Base-by-base conservation (phyloP, 1,140 invertebrate species). In the Solenopsis fugax region DNA sequence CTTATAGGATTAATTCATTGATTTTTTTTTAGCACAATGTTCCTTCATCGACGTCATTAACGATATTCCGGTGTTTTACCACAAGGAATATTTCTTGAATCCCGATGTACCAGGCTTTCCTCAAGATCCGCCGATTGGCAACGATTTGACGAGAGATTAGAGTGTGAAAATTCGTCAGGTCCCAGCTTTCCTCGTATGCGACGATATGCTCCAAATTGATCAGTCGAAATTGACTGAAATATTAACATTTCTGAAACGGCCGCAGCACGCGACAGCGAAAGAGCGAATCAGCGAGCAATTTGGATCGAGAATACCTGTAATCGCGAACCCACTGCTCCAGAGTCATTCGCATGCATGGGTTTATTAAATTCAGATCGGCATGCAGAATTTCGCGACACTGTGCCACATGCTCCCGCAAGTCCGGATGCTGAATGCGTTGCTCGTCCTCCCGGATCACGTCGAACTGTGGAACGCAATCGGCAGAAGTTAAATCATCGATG, bases 21-120 rank as follows among this genome's bases (percentile, higher is more conserved):
- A 24, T 76, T 29, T 13, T 16, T 48, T 16, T 34, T 34, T 10
- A 29, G 6, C 12, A 24, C 0, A 34, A 34, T 21, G 6, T 7
- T 41, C 21, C 5, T 48, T 56, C 16, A 45, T 81, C 16, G 21
- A 21, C 6, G 16, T 48, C 54, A 54, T 45, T 58, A 18, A 9
- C n/a, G n/a, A n/a, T 21, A 24, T 56, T 69, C 13, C 7, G 10
- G 6, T 24, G 5, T 41, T 41, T 89, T 91, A 94, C 94, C 88
- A 77, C 71, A 4, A 94, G 89, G 90, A 96, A 96, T n/a, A 97
- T 96, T 18, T 96, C 95, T 86, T 97, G 96, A 65, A 97, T 96
- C 54, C 95, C 96, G 1, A 95, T 95, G 87, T 97, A 96, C 96
- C 97, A 97, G 58, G 95, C 93, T 7, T 96, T 94, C 71, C 95